Evolutionary conservation across 2,113 vertebrate genomes (phyloP), one percentile per base, ranked within the genome.

Genomic region (Pseudopodoces humilis): DNA sequence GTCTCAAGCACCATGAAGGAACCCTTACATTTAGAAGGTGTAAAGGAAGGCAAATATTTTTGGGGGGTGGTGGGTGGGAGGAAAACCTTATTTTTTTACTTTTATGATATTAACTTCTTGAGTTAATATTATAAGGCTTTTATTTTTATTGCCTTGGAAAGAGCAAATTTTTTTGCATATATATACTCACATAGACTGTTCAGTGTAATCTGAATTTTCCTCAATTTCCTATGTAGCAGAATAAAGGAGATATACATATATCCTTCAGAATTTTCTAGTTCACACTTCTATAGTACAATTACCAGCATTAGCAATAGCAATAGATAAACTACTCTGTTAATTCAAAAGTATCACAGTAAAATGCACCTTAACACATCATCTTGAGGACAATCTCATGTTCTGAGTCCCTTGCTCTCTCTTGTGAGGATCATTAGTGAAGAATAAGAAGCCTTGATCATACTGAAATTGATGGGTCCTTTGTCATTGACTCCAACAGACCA

Each of bases 11-110:
- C 39, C 8, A 49, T 8, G 44, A 84, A 82, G 37, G 25, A 92
- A 79, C 64, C 4, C 10, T 67, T 59, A 50, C 56, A 72, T 60
- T 25, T 56, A 39, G 16, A 74, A 21, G 9, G 3, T 20, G 8
- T 64, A 55, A 78, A 46, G 52, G 21, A 88, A 85, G 8, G 8
- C 53, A 10, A 84, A 27, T 21, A 13, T 30, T 47, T n/a, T 27
- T 2, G 1, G 11, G 4, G 1, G 0, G 2, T 7, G 13, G 9
- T 7, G 20, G 8, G 16, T 59, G 30, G 5, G 14, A 37, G 9
- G 24, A 1, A 1, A 94, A 70, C 6, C 3, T 84, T 90, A 43
- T 9, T 60, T 82, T 75, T 68, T 11, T 0, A 30, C 31, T 55
- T 44, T 14, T 53, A 18, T 35, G 35, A 14, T 65, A 44, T 35